Evolutionary conservation across 2,113 vertebrate species (phyloP).

Genomic region (Laticauda laticaudata): DNA sequence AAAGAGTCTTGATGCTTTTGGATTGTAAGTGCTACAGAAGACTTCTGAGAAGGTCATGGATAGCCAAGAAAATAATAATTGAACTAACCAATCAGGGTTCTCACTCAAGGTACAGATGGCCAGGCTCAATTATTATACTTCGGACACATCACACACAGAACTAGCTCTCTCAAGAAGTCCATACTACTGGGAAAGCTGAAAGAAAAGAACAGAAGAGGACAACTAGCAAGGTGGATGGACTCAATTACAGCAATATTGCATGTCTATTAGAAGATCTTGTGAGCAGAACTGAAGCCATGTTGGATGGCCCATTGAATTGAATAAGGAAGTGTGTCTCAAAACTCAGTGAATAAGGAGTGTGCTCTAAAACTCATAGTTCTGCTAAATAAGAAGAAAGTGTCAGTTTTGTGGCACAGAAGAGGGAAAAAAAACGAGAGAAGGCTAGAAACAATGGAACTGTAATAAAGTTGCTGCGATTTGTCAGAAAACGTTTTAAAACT

Average conservation of each 20-base stretch:
- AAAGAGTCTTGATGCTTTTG: not conserved
- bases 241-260: not conserved
- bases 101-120: not conserved
- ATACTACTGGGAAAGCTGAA: not conserved
- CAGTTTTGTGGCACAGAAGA: too few relatives aligned
- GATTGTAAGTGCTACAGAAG: not conserved
- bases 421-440: too few relatives aligned
- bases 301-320: too few relatives aligned
- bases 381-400: too few relatives aligned
- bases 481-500: too few relatives aligned
- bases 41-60: not conserved
- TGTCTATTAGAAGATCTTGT: not conserved
- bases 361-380: too few relatives aligned
- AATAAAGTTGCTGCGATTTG: too few relatives aligned
- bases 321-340: too few relatives aligned
- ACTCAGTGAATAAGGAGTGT: too few relatives aligned
- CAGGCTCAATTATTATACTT: not conserved
- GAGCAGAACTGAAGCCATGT: too few relatives aligned
- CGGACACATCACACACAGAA: not conserved
- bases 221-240: not conserved
- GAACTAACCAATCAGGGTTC: not conserved
- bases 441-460: too few relatives aligned
- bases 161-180: not conserved
- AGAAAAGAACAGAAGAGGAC: not conserved
- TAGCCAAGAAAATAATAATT: not conserved